Evolutionary conservation across 2,113 vertebrate genomes (phyloP).

Genomic region (Pygoscelis adeliae): DNA sequence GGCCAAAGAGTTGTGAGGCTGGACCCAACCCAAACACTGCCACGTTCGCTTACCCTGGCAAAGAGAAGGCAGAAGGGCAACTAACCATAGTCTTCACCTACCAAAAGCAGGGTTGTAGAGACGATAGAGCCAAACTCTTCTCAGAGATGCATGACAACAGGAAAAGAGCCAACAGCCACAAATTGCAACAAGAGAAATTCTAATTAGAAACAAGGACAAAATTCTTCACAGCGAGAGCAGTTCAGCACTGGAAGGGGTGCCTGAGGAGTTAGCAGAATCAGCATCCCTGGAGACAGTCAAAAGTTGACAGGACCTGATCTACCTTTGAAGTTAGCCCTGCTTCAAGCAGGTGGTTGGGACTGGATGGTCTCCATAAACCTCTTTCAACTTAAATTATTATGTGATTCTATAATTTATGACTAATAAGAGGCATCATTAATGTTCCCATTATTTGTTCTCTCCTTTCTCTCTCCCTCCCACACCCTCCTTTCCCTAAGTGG

Average conservation of each 20-base stretch:
- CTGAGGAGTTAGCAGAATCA: background rate
- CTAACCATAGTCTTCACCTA: background rate
- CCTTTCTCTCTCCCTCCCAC: background rate
- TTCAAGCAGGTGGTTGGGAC: background rate
- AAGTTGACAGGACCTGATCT: background rate
- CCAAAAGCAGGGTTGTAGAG: background rate
- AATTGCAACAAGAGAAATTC: background rate
- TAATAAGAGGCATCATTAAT: conserved; percentile 28
- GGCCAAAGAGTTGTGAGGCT: background rate
- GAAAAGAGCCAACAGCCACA: background rate
- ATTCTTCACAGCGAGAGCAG: background rate
- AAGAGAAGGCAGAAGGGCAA: background rate
- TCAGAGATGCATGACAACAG: background rate
- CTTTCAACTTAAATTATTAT: conserved; percentile 4
- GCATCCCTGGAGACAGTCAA: background rate
- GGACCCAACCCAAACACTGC: background rate
- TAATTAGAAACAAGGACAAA: background rate
- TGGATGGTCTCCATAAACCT: background rate
- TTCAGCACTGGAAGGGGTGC: background rate
- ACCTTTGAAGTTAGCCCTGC: background rate
- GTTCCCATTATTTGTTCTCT: background rate
- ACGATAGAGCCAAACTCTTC: background rate
- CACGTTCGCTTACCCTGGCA: background rate
- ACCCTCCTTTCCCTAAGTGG: conserved; percentile 36
- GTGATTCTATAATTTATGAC: conserved; percentile 45